Base-by-base conservation (phyloP, 2,888 invertebrate species). In the Drosophila nr. medialis region DNA sequence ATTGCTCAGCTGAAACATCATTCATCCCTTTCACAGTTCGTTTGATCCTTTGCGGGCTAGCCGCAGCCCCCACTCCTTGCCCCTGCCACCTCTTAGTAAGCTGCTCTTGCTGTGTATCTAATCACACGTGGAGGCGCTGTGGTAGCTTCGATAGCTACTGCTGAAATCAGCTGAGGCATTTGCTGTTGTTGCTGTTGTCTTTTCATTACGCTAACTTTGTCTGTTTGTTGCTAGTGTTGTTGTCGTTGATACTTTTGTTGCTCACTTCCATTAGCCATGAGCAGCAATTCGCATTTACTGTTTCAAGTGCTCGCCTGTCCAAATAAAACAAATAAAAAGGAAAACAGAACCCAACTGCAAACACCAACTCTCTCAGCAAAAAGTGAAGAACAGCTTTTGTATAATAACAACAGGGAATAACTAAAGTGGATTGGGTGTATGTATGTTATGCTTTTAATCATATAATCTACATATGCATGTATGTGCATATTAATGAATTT, bases 401-500 rank as follows among this genome's bases (percentile, higher is more conserved):
- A 18, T 32, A 64, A 34, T 34, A 62, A 40, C 58, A 72, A 51
- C 27, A 62, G 13, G 18, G 38, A 15, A 13, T 5, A 30, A 67
- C 51, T 50, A 56, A 36, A 36, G 42, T 40, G 61, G 56, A 53
- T 71, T 76, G 56, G 11, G 34, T n/a, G 56, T 11, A 24, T 54
- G 21, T 53, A 64, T 78, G 78, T 61, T 74, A 67, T 71, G 63
- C 83, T 69, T 73, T 83, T 81, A 81, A 86, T 85, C 84, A 79
- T 65, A 76, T 89, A 89, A 89, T 85, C 89, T 89, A 81, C 89
- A 85, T 89, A 56, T 38, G 36, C 27, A 55, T 29, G 29, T 56
- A 75, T 81, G 89, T 75, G 86, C 81, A 86, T 84, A 88, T 86
- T 88, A 88, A 84, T 83, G 78, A 80, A 68, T 73, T 75, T 65